phyloP scores from a whole-genome alignment of 2,113 vertebrate species.

The Microtus ochrogaster region DNA sequence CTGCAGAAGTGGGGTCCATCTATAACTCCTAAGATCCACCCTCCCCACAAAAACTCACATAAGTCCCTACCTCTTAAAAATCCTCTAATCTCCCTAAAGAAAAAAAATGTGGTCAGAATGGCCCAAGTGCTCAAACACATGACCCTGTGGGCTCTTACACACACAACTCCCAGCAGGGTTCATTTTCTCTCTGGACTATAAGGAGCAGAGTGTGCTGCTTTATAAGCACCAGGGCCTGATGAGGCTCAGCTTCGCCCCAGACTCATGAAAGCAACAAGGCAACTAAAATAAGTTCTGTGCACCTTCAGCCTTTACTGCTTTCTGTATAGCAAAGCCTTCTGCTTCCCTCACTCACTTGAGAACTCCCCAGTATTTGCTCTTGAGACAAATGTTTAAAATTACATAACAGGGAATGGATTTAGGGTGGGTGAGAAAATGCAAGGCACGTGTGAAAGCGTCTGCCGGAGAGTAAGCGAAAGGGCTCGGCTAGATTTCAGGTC shows the following conservation, averaged over 20 bases:
- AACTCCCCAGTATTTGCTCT: neutral
- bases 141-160: neutral
- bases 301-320: too few relatives aligned
- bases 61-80: neutral
- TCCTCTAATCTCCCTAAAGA: neutral
- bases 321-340: neutral
- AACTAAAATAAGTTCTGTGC: neutral
- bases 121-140: neutral
- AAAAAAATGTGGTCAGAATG: neutral
- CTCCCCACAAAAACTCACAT: neutral
- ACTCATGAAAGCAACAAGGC: neutral
- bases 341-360: neutral
- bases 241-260: neutral
- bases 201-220: neutral
- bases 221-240: neutral
- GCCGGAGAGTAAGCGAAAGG: neutral
- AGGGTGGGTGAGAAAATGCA: neutral
- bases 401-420: neutral
- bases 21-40: neutral
- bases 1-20: neutral
- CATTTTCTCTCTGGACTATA: neutral
- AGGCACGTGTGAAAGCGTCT: neutral
- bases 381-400: neutral
- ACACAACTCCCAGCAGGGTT: neutral
- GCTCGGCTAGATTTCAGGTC: neutral